Base-by-base conservation (phyloP, 2,888 invertebrate genomes). In the Drosophila gaucha region DNA sequence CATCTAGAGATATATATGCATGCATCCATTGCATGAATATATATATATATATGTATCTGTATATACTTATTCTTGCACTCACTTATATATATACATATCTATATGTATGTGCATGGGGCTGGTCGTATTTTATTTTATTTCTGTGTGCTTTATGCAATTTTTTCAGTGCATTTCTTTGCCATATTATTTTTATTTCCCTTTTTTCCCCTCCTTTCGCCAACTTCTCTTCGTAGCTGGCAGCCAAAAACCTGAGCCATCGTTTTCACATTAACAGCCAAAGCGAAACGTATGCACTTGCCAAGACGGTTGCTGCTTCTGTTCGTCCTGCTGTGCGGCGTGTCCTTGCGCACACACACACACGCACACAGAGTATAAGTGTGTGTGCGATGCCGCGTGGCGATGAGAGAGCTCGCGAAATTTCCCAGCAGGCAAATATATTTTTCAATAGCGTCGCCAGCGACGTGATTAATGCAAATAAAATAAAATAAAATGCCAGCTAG, bases 381-480 rank as follows among this genome's bases (percentile, higher is more conserved):
- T 59, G 9, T 31, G 60, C 14, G 62, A 35, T 49, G 63, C 28
- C 36, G 51, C 43, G 52, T 28, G 63, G 43, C 63, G 55, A 39
- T 43, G 52, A 46, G 67, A 60, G 68, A 60, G 74, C 50, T 74
- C 74, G 75, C 76, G 77, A 74, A 86, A 84, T 88, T 84, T 88
- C 84, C 84, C 84, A 88, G 78, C 86, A 88, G 84, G 84, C 88
- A 84, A 84, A 84, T 84, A 84, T 84, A 84, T 84, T 84, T 84
- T 84, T 86, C 88, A 84, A 84, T 88, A 84, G 84, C 88, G 86
- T 78, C 84, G 78, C 86, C 44, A 64, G 86, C 84, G 86, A 86
- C 84, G 84, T 84, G 88, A 84, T 84, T 84, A 84, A 84, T 84
- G 84, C 84, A 84, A 84, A 84, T 84, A 88, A 88, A 88, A 84